Percentiles rank a stretch among this genome's conserved stretches.
Conservation (phyloP, 2,888 invertebrate species). For the Pandemis heparana region DNA sequence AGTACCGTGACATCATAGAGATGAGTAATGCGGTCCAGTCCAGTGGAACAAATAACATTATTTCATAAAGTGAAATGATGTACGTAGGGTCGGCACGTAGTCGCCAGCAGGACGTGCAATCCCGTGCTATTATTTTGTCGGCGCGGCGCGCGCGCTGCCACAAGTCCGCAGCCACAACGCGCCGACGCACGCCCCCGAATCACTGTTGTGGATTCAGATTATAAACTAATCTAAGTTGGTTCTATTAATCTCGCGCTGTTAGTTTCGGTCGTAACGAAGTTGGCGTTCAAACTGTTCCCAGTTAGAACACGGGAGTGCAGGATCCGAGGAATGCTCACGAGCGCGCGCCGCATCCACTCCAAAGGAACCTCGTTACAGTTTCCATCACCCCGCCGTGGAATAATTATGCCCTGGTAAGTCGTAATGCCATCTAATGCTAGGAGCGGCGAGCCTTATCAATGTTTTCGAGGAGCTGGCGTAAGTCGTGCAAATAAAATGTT, state of each 20-base stretch:
- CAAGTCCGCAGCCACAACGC: conserved; percentile 52
- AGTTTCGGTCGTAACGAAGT: conserved; percentile 11
- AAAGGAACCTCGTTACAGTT: conserved; percentile 41
- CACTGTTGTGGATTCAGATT: conserved; percentile 29
- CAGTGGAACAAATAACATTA: conserved; percentile 55
- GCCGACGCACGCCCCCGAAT: conserved; percentile 52
- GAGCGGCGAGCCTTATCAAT: conserved; percentile 42
- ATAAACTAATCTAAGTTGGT: conserved; percentile 12
- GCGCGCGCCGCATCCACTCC: conserved; percentile 44
- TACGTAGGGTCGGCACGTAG: conserved; percentile 58
- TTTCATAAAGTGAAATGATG: conserved; percentile 67
- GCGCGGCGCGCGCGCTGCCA: conserved; percentile 59
- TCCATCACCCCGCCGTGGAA: conserved; percentile 50
- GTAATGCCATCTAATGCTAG: conserved; percentile 19
- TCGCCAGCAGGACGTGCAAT: conserved; percentile 67
- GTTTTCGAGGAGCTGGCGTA: conserved; percentile 45
- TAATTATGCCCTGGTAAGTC: conserved; percentile 65
- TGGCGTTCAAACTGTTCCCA: conserved; percentile 2
- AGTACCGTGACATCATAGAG: conserved; percentile 34
- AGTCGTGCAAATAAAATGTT: conserved; percentile 43
- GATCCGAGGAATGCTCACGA: conserved; percentile 62
- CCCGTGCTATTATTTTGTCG: conserved; percentile 70
- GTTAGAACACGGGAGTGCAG: conserved; percentile 5
- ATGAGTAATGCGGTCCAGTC: conserved; percentile 25
- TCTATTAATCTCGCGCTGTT: conserved; percentile 23